Percentiles rank a stretch among this genome's conserved stretches.
These are phyloP conservation scores for Jacana jacana DNA, from an alignment of 2,113 vertebrate species.

Conservation along the genomic window DNA sequence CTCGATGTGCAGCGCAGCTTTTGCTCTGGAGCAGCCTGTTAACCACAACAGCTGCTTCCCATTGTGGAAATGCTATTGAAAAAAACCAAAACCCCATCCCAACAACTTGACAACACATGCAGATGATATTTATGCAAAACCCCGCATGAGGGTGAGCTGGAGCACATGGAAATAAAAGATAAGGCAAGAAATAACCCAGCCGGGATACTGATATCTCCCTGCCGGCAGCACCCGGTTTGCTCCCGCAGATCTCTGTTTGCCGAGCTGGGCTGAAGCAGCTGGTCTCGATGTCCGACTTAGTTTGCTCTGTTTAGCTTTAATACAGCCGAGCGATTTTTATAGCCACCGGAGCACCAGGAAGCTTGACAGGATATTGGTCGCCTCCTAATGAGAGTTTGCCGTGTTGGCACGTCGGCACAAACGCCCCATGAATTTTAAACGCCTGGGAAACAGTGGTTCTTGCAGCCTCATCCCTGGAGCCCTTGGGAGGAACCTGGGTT, in stretches of 20 bases:
- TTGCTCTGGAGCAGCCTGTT: background rate
- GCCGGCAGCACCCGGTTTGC: background rate
- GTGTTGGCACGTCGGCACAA: background rate
- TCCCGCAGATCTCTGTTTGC: conserved; percentile 48
- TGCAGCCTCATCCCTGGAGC: background rate
- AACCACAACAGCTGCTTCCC: conserved; percentile 27
- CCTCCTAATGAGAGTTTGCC: conserved; percentile 56
- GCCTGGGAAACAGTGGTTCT: background rate
- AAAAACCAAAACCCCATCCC: background rate
- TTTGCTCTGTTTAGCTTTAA: conserved; percentile 45
- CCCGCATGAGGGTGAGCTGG: background rate
- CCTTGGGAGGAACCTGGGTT: background rate
- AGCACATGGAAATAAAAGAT: conserved; percentile 6
- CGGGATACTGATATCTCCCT: background rate
- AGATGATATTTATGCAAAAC: background rate
- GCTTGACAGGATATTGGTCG: conserved; percentile 59
- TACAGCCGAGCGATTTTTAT: conserved; percentile 68
- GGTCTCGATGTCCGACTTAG: background rate
- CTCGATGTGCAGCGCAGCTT: background rate
- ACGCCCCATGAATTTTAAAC: background rate
- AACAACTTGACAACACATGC: background rate
- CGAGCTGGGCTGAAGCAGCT: conserved; percentile 51
- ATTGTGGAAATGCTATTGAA: background rate
- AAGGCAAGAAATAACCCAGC: background rate
- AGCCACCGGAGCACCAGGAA: conserved; percentile 49